phyloP scores from a whole-genome alignment of 2,888 invertebrate species.

The Hemaris fuciformis region DNA sequence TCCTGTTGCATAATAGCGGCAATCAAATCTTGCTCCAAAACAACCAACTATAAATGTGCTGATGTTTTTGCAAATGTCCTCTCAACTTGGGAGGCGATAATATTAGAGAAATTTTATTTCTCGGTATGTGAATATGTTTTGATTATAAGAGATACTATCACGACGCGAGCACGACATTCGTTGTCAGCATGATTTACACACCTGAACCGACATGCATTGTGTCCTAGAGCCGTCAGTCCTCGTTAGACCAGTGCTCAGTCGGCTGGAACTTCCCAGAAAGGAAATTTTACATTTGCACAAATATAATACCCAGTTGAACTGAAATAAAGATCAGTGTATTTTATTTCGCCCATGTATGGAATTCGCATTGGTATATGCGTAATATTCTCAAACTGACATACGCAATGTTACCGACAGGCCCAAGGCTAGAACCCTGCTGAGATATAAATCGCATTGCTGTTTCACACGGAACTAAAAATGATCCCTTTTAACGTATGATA shows the following conservation, averaged over 20 bases:
- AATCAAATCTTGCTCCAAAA: not conserved
- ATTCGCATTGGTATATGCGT: slow-evolving; percentile 43
- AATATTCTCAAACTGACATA: slow-evolving; percentile 52
- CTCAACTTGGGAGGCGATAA: not conserved
- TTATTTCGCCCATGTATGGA: not conserved
- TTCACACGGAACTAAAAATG: slow-evolving; percentile 2
- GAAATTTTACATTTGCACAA: slow-evolving; percentile 24
- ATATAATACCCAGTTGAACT: slow-evolving; percentile 19
- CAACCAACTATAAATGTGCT: not conserved
- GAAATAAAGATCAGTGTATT: slow-evolving; percentile 30
- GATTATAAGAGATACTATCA: not conserved
- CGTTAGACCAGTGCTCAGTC: slow-evolving; percentile 48
- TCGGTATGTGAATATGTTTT: slow-evolving; percentile 6
- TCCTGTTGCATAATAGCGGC: slow-evolving; percentile 36
- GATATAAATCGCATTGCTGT: slow-evolving; percentile 49
- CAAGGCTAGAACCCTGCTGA: slow-evolving; percentile 52
- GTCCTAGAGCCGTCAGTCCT: slow-evolving; percentile 59
- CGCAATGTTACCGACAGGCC: slow-evolving; percentile 50
- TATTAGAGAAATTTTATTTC: not conserved
- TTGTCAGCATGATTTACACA: slow-evolving; percentile 41
- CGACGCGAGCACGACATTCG: slow-evolving; percentile 29
- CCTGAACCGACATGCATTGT: slow-evolving; percentile 52
- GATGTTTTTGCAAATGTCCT: not conserved
- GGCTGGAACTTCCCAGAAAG: slow-evolving; percentile 40
- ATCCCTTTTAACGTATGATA: not conserved